Percentiles rank a stretch among this genome's conserved stretches.
These are phyloP conservation scores for Halocynthia roretzi DNA, from an alignment of 23 tunicate species.

Conservation along the genomic window DNA sequence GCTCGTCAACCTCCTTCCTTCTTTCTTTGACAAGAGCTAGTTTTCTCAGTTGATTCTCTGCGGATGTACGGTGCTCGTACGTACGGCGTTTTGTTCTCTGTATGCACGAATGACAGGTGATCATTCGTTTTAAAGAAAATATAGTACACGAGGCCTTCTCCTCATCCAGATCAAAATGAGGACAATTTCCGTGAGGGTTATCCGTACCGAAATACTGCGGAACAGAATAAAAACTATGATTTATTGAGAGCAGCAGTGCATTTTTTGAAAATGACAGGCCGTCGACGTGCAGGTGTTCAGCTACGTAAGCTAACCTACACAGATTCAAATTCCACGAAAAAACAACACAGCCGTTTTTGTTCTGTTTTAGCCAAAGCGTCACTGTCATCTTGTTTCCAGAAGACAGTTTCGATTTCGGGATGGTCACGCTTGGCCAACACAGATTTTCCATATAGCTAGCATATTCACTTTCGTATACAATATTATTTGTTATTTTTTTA, in stretches of 20 bases:
- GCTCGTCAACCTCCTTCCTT: conserved; percentile 5
- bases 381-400: not conserved
- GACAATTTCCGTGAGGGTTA: conserved; percentile 21
- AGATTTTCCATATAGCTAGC: not conserved
- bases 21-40: not conserved
- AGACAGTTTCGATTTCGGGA: conserved; percentile 2
- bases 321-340: conserved; percentile 15
- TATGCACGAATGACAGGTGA: conserved; percentile 12
- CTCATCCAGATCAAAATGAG: conserved; percentile 20
- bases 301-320: conserved; percentile 5
- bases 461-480: conserved; percentile 15
- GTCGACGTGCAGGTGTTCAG: conserved; percentile 2
- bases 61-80: not conserved
- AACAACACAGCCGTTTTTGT: not conserved
- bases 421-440: not conserved
- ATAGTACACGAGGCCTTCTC: conserved; percentile 17
- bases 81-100: not conserved
- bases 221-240: conserved; percentile 21
- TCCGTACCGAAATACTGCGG: conserved; percentile 13
- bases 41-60: not conserved
- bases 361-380: conserved; percentile 7
- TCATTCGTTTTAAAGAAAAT: conserved; percentile 15
- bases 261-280: conserved; percentile 5
- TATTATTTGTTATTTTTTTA: not conserved
- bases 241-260: conserved; percentile 10